These are phyloP conservation scores for Trinectes maculatus DNA, from an alignment of 2,113 vertebrate species.

Conservation along the genomic window DNA sequence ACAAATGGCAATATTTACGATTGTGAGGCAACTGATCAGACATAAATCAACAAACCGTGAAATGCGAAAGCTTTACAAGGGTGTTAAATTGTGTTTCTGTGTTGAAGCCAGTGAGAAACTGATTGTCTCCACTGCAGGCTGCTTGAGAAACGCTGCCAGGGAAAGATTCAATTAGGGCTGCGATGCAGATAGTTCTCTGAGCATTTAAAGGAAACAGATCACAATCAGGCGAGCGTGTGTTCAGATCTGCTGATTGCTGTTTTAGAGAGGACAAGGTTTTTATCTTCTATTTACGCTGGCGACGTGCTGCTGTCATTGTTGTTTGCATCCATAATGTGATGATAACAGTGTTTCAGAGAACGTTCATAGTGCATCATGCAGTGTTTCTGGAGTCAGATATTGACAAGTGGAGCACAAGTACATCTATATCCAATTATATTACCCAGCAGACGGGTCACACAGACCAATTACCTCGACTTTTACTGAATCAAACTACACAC, in stretches of 20 bases:
- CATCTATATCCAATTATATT: conserved; percentile 25
- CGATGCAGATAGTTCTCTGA: conserved; percentile 68
- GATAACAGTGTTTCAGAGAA: conserved; percentile 38
- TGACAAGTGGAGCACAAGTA: not conserved
- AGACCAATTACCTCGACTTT: conserved; percentile 11
- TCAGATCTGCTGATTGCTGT: conserved; percentile 65
- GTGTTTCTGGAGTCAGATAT: conserved; percentile 14
- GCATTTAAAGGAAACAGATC: conserved; percentile 75
- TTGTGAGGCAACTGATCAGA: conserved; percentile 65
- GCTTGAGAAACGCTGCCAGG: conserved; percentile 63
- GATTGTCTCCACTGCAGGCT: conserved; percentile 67
- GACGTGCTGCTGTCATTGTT: conserved; percentile 33
- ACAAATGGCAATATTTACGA: conserved; percentile 67
- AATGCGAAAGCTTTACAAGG: conserved; percentile 66
- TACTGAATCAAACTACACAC: too few species aligned
- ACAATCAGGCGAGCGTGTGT: conserved; percentile 61
- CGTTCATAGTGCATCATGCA: conserved; percentile 8
- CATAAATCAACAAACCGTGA: conserved; percentile 66
- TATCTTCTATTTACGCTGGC: conserved; percentile 45
- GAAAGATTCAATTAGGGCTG: conserved; percentile 76
- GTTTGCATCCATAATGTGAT: conserved; percentile 49
- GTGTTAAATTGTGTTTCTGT: conserved; percentile 68
- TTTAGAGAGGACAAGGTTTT: conserved; percentile 50
- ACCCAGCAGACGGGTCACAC: not conserved
- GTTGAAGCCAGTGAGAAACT: conserved; percentile 63